Base-by-base conservation (phyloP, 2,888 invertebrate genomes). In the Entomobrya proxima region DNA sequence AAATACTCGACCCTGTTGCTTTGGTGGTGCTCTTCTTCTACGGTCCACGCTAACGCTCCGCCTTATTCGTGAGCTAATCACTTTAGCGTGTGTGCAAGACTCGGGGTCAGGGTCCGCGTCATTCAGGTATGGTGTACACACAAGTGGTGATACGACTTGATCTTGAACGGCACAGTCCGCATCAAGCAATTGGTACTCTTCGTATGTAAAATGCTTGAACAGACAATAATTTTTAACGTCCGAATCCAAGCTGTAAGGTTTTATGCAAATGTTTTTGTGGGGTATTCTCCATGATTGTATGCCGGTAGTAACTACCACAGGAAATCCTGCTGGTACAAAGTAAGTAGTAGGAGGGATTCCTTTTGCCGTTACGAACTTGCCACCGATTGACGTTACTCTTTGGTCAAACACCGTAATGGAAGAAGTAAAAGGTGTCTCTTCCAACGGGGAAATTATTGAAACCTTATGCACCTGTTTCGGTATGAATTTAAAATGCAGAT, bases 251-350 rank as follows among this genome's bases (percentile, higher is more conserved):
- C n/a, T 44, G 7, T 7, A 35, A 1, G 84, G 84, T 27, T 77
- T 78, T 72, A 84, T 40, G 67, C 84, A 77, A 18, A 35, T 3
- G 7, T 67, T 77, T 35, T 67, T 21, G 13, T 27, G 13, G 0
- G 84, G 84, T 15, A 84, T 21, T 35, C 84, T 52, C 84, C 77
- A 77, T 13, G 75, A 27, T 50, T 82, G 75, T 1, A 9, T 58
- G 15, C 84, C 83, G 2, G 83, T 77, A 0, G 84, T 84, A 15
- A 84, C 47, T 2, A 84, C 21, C 30, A 72, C 30, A 4, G 84
- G 84, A 35, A 27, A 44, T 2, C 77, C 83, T 13, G 76, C 0
- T 0, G 84, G 47, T 0, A 72, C 84, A 58, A 72, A 84, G 35
- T 72, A n/a, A 32, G 58, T 5, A 15, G 18, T 44, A 21, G 32